phyloP scores from a whole-genome alignment of 2,888 invertebrate genomes.

The Dryococelus australis region DNA sequence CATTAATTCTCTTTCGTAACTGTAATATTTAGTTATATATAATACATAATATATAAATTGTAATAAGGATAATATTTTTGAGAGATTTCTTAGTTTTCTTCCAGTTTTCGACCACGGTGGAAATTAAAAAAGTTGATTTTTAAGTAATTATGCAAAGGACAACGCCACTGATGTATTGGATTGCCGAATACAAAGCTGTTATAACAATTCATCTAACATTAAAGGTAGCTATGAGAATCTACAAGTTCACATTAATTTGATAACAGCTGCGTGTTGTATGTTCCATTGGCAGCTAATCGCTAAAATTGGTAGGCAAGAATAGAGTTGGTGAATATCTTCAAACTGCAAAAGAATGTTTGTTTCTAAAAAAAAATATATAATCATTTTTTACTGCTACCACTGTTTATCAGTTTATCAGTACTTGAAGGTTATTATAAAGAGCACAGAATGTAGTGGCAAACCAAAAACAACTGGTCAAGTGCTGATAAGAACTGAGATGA shows the following conservation, averaged over 20 bases:
- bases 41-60: neutral
- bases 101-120: neutral
- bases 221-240: neutral
- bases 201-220: neutral
- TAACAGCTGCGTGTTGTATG: slow-evolving; percentile 19
- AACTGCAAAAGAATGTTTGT: neutral
- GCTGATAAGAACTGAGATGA: too few relatives aligned
- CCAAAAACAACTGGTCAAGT: neutral
- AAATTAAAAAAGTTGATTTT: slow-evolving; percentile 10
- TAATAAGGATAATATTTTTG: neutral
- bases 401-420: neutral
- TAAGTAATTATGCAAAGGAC: neutral
- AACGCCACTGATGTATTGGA: neutral
- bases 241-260: slow-evolving; percentile 19
- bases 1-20: neutral
- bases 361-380: neutral
- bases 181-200: neutral
- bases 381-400: neutral
- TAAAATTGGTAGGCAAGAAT: neutral
- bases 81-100: slow-evolving; percentile 19
- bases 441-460: neutral
- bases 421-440: neutral
- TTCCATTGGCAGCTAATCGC: neutral
- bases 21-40: too few relatives aligned
- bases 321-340: neutral